A percentile compares a stretch with the other conserved stretches of the same genome.
Evolutionary conservation across 2,797 vertebrate species (phyloP).

Genomic region (Danionella dracula): DNA sequence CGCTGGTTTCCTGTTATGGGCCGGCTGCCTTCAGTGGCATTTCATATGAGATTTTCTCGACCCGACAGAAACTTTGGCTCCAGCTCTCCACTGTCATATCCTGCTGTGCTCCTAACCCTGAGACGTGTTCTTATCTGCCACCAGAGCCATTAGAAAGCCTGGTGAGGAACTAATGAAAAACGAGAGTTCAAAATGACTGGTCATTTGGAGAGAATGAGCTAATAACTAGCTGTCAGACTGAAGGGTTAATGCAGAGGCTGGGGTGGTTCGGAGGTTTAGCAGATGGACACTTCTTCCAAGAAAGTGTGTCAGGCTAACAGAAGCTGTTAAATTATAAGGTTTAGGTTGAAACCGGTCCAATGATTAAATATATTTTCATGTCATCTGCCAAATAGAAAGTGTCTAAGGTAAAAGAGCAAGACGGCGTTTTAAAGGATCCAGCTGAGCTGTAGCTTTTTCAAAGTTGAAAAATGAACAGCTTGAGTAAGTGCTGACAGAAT

Average conservation of each 20-base stretch:
- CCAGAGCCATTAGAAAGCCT: background rate
- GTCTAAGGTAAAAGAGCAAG: constrained; percentile 18
- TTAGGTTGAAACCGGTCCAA: constrained; percentile 19
- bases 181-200: constrained; percentile 3
- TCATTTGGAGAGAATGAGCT: constrained; percentile 18
- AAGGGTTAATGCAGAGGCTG: constrained; percentile 34
- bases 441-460: constrained; percentile 5
- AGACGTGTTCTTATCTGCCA: constrained; percentile 6
- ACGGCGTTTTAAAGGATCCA: constrained; percentile 11
- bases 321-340: constrained; percentile 38
- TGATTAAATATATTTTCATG: constrained; percentile 28
- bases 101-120: background rate
- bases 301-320: constrained; percentile 19
- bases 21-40: background rate
- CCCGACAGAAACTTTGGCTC: background rate
- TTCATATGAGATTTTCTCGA: constrained; percentile 16
- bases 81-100: background rate
- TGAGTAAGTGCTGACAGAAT: constrained; percentile 1
- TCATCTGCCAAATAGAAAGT: constrained; percentile 22
- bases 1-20: constrained; percentile 11
- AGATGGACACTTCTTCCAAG: constrained; percentile 34
- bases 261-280: background rate
- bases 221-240: constrained; percentile 39
- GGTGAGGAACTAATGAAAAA: constrained; percentile 12
- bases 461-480: background rate